A percentile compares a stretch with the other conserved stretches of the same genome.
These are phyloP conservation scores for Drosophila rufa DNA, from an alignment of 1,140 invertebrate species.

Conservation along the genomic window DNA sequence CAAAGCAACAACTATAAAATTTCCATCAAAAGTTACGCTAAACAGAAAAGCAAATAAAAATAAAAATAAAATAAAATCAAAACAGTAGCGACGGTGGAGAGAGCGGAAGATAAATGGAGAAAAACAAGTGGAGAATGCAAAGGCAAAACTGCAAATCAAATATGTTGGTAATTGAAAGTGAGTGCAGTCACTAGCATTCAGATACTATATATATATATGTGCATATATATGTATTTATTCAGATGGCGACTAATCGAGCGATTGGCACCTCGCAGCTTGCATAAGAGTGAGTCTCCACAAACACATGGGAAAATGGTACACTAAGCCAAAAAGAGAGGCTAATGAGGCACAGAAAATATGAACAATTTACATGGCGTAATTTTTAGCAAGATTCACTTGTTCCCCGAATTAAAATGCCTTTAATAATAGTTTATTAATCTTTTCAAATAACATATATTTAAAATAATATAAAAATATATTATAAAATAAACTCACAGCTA, in stretches of 20 bases:
- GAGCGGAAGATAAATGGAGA: not conserved
- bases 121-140: slow-evolving; percentile 11
- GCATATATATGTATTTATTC: slow-evolving; percentile 12
- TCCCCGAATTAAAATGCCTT: too few relatives aligned
- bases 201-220: slow-evolving; percentile 8
- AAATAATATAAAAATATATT: too few relatives aligned
- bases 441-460: too few relatives aligned
- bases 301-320: too few relatives aligned
- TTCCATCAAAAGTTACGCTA: slow-evolving; percentile 49
- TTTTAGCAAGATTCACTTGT: too few relatives aligned
- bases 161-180: slow-evolving; percentile 61
- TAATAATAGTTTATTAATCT: too few relatives aligned
- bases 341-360: too few relatives aligned
- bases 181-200: slow-evolving; percentile 22
- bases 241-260: slow-evolving; percentile 36
- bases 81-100: not conserved
- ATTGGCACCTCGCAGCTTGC: slow-evolving; percentile 13
- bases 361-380: too few relatives aligned
- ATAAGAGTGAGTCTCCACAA: not conserved
- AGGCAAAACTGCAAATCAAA: slow-evolving; percentile 48
- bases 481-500: too few relatives aligned
- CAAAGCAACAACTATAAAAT: slow-evolving; percentile 29
- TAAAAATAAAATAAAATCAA: slow-evolving; percentile 23
- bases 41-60: slow-evolving; percentile 17
- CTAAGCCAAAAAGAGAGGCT: too few relatives aligned